Base-by-base conservation (phyloP, 2,797 vertebrate species). In the Gymnopithys bicolor region DNA sequence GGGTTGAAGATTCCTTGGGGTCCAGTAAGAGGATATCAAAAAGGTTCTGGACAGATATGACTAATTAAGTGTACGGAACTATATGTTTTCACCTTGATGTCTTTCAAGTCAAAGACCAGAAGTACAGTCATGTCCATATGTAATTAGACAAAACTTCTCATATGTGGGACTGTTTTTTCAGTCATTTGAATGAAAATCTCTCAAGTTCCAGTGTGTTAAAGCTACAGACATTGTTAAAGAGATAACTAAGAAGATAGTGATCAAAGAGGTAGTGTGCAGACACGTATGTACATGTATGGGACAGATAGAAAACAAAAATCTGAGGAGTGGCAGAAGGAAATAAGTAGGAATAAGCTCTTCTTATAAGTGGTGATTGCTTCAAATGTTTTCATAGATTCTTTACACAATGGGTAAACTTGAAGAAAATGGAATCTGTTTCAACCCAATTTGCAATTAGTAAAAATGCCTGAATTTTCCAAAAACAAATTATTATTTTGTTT, bases 241-340 rank as follows among this genome's bases (percentile, higher is more conserved):
- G 4, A 35, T 35, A 83, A 7, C 5, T 77, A 52, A 55, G 32
- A 66, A 55, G 19, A 51, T 4, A 84, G 6, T 13, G 6, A 52
- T 45, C 5, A 35, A 77, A 60, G 15, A 49, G 11, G 3, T 53
- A 41, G 5, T 8, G 15, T 30, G 12, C 8, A 10, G 46, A 69
- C 28, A 12, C 18, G 18, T 69, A 23, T 43, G 13, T 48, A 12
- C 0, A 0, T 46, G 10, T 30, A 11, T 32, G 19, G 17, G 13
- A 43, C 11, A 68, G 46, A 37, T 2, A 35, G 21, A 25, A 84
- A 75, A 37, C 2, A 58, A 24, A 75, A 81, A 81, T 45, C 22
- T 52, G 33, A 23, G 16, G 4, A 79, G 32, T 3, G 3, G 13
- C 24, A 66, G 22, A 62, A 43, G 19, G 11, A 51, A 15, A 10